phyloP scores from a whole-genome alignment of 2,888 invertebrate genomes.

The Mesorhabditis sp. region DNA sequence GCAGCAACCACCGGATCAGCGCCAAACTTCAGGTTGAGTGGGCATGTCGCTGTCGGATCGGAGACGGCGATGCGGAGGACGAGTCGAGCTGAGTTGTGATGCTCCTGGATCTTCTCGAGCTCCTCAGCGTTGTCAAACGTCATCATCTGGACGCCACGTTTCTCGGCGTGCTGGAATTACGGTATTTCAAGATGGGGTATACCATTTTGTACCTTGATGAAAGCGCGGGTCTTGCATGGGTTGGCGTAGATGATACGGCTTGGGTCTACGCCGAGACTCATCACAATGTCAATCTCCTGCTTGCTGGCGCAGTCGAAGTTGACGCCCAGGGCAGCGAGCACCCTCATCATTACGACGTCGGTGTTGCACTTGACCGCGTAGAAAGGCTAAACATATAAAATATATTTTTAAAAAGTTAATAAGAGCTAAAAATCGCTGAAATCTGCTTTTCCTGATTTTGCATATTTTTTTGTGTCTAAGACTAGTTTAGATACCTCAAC shows the following conservation, averaged over 20 bases:
- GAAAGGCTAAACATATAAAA: slow-evolving; percentile 29
- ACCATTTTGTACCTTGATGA: slow-evolving; percentile 21
- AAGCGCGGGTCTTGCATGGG: slow-evolving; percentile 54
- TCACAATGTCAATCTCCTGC: slow-evolving; percentile 56
- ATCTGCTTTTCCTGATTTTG: no score
- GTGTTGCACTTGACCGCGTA: slow-evolving; percentile 94
- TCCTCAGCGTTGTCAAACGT: slow-evolving; percentile 57
- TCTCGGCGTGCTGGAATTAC: slow-evolving; percentile 1
- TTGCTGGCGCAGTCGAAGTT: slow-evolving; percentile 97
- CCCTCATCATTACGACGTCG: slow-evolving; percentile 75
- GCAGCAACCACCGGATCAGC: slow-evolving; percentile 55
- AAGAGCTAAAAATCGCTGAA: no score
- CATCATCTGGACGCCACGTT: slow-evolving; percentile 39
- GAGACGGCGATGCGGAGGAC: slow-evolving; percentile 73
- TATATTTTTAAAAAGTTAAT: not conserved
- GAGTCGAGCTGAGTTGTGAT: slow-evolving; percentile 65
- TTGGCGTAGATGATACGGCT: slow-evolving; percentile 56
- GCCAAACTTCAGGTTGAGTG: slow-evolving; percentile 60
- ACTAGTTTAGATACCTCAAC: slow-evolving; percentile 26
- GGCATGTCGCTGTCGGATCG: slow-evolving; percentile 82
- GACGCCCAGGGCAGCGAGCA: slow-evolving; percentile 77
- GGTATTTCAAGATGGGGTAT: not conserved
- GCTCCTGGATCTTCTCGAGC: slow-evolving; percentile 40
- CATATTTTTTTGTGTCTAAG: no score
- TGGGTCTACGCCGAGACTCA: slow-evolving; percentile 25